Evolutionary conservation across 2,888 invertebrate genomes (phyloP), one percentile per base, ranked within the genome.

Genomic region (Oscheius sp.): DNA sequence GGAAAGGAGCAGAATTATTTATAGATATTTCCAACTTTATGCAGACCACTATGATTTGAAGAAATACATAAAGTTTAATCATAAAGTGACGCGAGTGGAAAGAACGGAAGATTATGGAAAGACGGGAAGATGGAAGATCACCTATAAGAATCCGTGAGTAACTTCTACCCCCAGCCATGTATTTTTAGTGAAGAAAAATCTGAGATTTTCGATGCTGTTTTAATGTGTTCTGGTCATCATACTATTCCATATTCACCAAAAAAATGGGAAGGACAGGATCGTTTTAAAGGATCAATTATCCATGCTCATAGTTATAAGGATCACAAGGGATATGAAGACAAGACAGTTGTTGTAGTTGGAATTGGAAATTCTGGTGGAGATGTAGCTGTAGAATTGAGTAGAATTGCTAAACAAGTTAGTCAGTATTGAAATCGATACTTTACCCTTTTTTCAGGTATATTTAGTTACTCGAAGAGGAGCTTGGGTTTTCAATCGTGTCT

Each of bases 161-260:
- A 12, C 33, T 20, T 26, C 38, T 0, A 32, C 22, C 9, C n/a
- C 14, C 26, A 56, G n/a, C n/a, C n/a, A n/a, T n/a, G n/a, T n/a
- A n/a, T 41, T 41, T 12, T 17, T 49, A 78, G 76, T 45, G 65
- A 74, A 8, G 77, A 41, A 9, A 38, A 74, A 12, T 71, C 73
- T 4, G 85, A 86, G 32, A 76, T 77, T 3, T 88, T 86, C 78
- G 88, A 89, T 67, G 88, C 87, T 4, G 88, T 89, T 2, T 83
- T 89, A 81, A 82, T 89, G 9, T 89, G 89, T 77, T 87, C 86
- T 0, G 89, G 89, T 0, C 89, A 89, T 71, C 89, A 89, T 72
- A 86, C 86, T 0, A 82, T 85, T 47, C 88, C 89, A 0, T 78
- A 87, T 61, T 75, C 81, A 33, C 89, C 89, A 0, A 66, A 78